Evolutionary conservation across 92 coral and sea anemone genomes (phyloP), one percentile per base, ranked within the genome.

Genomic region (Montipora capitata): DNA sequence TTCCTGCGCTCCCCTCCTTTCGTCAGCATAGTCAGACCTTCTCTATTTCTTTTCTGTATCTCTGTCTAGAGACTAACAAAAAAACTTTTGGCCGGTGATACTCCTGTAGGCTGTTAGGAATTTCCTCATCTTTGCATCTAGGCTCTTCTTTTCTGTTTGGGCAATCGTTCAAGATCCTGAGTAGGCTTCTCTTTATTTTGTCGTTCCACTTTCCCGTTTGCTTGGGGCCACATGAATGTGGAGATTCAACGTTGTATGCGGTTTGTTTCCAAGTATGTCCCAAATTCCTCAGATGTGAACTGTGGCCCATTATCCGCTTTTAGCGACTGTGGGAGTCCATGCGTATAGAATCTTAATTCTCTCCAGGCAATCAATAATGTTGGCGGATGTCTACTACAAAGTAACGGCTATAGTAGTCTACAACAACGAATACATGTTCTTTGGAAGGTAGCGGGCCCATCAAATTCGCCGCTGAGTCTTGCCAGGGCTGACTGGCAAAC

Each of bases 271-370:
- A 80, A 10, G 62, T 17, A 80, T 48, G 40, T 11, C 59, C 13
- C 67, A 17, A 61, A 14, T 62, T 78, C 72, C 49, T 63, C 72
- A 11, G 49, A 58, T 5, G 17, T 6, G 18, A 78, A 78, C 59
- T 78, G 65, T 38, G 79, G 64, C 7, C 79, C 65, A 74, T 74
- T 74, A 64, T 74, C 65, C 12, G 17, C 35, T 9, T 56, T 74
- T 17, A 74, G 56, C 18, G 1, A 20, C 7, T 51, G 4, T 2
- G 65, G 65, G 17, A 52, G 16, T 3, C 44, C 65, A 20, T 74
- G 48, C 3, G 73, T 38, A 68, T 15, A 68, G 35, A 27, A 27
- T 27, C 1, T 27, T 20, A 20, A 20, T 20, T 27, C 35, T 27
- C 35, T 27, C 35, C 35, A 27, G 35, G 35, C 35, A 27, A 27